Evolutionary conservation across 1,140 invertebrate species (phyloP).

Genomic region (Drosophila kepulauana): DNA sequence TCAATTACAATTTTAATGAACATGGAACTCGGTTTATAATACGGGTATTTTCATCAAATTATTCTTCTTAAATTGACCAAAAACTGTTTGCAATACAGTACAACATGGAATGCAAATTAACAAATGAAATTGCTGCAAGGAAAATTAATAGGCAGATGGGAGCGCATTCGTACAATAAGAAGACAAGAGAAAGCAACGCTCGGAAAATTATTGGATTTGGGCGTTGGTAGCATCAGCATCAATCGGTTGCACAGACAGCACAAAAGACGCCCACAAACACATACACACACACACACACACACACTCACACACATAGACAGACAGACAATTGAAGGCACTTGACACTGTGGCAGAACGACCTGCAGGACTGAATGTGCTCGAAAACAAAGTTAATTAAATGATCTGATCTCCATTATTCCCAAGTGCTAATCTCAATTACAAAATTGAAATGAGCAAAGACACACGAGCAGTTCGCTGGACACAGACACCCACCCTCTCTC

Average conservation of each 20-base stretch:
- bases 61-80: constrained; percentile 59
- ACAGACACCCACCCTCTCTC: not conserved
- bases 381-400: constrained; percentile 84
- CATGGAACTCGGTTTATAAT: constrained; percentile 3
- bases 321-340: constrained; percentile 52
- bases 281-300: too few species aligned
- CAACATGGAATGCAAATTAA: constrained; percentile 58
- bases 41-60: constrained; percentile 14
- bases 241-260: constrained; percentile 53
- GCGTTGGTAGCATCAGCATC: constrained; percentile 58
- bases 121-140: constrained; percentile 70
- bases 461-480: constrained; percentile 32
- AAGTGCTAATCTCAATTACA: constrained; percentile 84
- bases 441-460: constrained; percentile 79
- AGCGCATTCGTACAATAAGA: constrained; percentile 21
- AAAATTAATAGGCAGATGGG: constrained; percentile 73
- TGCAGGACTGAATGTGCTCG: constrained; percentile 63
- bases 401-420: constrained; percentile 84
- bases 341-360: constrained; percentile 55
- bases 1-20: constrained; percentile 48
- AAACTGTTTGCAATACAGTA: constrained; percentile 52
- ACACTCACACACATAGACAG: not conserved
- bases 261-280: constrained; percentile 29
- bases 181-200: constrained; percentile 19
- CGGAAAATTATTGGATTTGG: constrained; percentile 69